Conservation (phyloP, 2,888 invertebrate species). For the Eupithecia dodoneata region DNA sequence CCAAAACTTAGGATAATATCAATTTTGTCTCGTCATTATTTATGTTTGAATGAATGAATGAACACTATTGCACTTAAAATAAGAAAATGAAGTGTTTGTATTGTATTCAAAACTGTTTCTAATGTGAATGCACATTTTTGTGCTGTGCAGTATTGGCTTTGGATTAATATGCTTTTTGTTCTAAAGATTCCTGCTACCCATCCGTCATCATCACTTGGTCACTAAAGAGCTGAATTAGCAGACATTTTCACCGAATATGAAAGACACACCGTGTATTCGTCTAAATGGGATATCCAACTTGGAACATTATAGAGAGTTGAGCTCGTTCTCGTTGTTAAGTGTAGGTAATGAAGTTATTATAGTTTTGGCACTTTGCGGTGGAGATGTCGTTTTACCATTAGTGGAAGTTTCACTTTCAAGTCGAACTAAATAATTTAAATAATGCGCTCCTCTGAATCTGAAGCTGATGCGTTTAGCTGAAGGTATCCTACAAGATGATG, state of each 20-base stretch:
- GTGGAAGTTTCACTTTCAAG: conserved; percentile 7
- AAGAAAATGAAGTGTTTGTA: too few relatives aligned
- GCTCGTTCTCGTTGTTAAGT: conserved; percentile 29
- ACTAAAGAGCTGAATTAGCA: neutral
- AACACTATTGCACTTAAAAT: too few relatives aligned
- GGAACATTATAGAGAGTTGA: conserved; percentile 34
- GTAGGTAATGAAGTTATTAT: conserved; percentile 36
- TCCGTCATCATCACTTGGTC: neutral
- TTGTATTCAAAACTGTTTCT: too few relatives aligned
- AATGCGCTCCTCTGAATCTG: neutral
- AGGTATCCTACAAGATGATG: neutral
- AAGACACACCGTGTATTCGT: neutral
- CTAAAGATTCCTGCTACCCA: too few relatives aligned
- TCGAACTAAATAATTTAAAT: conserved; percentile 8
- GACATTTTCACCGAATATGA: neutral
- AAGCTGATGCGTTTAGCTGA: neutral
- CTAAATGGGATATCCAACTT: conserved; percentile 34
- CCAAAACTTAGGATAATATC: too few relatives aligned
- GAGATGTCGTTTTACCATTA: conserved; percentile 17
- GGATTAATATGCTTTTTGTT: too few relatives aligned
- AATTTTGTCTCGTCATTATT: too few relatives aligned
- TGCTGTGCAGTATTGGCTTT: too few relatives aligned
- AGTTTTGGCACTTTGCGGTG: conserved; percentile 26
- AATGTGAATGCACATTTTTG: too few relatives aligned
- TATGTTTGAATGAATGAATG: too few relatives aligned